phyloP scores from a whole-genome alignment of 2,888 invertebrate genomes.

The Poecilus cupreus region DNA sequence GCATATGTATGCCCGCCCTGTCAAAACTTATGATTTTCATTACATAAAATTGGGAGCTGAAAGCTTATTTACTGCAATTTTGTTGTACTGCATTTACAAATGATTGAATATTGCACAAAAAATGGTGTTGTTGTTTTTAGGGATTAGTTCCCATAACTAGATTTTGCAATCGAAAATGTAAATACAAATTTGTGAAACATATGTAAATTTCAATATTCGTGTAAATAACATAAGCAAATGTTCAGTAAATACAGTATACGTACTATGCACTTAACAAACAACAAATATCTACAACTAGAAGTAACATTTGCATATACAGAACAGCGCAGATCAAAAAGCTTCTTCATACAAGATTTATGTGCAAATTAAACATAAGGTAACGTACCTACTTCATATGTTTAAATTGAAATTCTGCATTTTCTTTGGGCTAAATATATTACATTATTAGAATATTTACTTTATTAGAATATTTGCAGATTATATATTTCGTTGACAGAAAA shows the following conservation, averaged over 20 bases:
- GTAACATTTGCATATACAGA: slow-evolving; percentile 19
- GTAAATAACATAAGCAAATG: slow-evolving; percentile 39
- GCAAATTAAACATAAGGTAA: not conserved
- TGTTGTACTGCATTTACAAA: too few relatives aligned
- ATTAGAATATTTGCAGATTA: too few relatives aligned
- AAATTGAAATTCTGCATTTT: not conserved
- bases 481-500: too few relatives aligned
- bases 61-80: too few relatives aligned
- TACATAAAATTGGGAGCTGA: too few relatives aligned
- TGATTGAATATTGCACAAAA: not conserved
- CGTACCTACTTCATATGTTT: not conserved
- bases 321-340: not conserved
- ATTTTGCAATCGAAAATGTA: slow-evolving; percentile 24
- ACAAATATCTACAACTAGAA: slow-evolving; percentile 28
- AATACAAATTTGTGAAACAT: slow-evolving; percentile 27
- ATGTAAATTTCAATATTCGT: slow-evolving; percentile 38
- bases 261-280: slow-evolving; percentile 21
- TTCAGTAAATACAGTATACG: slow-evolving; percentile 4
- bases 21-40: too few relatives aligned
- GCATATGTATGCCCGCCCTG: too few relatives aligned
- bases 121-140: not conserved
- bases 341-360: not conserved
- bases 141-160: not conserved
- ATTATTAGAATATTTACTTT: too few relatives aligned
- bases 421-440: too few relatives aligned